phyloP scores from a whole-genome alignment of 2,888 invertebrate species.

The Dysmachus trigonus region DNA sequence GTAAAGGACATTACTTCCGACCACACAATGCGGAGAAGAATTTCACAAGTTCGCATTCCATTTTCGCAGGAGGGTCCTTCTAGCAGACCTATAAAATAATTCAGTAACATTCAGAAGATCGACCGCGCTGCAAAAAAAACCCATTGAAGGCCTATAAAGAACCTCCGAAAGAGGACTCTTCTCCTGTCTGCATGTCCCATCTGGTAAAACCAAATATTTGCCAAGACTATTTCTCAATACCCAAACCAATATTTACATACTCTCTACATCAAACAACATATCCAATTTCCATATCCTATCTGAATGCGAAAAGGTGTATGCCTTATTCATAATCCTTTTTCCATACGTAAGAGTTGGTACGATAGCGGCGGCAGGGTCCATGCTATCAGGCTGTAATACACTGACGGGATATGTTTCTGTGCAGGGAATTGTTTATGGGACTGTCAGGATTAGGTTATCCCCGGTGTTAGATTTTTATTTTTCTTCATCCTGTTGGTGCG shows the following conservation, averaged over 20 bases:
- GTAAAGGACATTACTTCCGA: not conserved
- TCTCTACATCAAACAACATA: slow-evolving; percentile 53
- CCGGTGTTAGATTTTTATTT: slow-evolving; percentile 25
- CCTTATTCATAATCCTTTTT: slow-evolving; percentile 43
- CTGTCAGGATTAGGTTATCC: slow-evolving; percentile 47
- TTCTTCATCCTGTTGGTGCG: slow-evolving; percentile 35
- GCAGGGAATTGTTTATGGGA: slow-evolving; percentile 46
- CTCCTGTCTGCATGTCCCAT: slow-evolving; percentile 37
- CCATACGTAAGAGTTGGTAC: slow-evolving; percentile 29
- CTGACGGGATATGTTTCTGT: slow-evolving; percentile 33
- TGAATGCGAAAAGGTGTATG: slow-evolving; percentile 44
- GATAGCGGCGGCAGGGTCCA: not conserved
- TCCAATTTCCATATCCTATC: slow-evolving; percentile 53
- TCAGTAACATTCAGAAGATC: slow-evolving; percentile 28
- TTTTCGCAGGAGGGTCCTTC: not conserved
- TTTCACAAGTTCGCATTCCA: not conserved
- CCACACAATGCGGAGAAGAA: not conserved
- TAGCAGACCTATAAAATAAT: slow-evolving; percentile 32
- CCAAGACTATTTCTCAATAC: slow-evolving; percentile 53
- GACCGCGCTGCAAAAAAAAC: not conserved
- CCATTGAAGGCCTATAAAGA: slow-evolving; percentile 18
- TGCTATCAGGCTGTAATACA: slow-evolving; percentile 26
- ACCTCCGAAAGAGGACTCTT: slow-evolving; percentile 17
- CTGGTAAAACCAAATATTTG: slow-evolving; percentile 49
- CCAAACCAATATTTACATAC: slow-evolving; percentile 53